Evolutionary conservation across 2,113 vertebrate genomes (phyloP), one percentile per base, ranked within the genome.

Genomic region (Isichthys henryi): DNA sequence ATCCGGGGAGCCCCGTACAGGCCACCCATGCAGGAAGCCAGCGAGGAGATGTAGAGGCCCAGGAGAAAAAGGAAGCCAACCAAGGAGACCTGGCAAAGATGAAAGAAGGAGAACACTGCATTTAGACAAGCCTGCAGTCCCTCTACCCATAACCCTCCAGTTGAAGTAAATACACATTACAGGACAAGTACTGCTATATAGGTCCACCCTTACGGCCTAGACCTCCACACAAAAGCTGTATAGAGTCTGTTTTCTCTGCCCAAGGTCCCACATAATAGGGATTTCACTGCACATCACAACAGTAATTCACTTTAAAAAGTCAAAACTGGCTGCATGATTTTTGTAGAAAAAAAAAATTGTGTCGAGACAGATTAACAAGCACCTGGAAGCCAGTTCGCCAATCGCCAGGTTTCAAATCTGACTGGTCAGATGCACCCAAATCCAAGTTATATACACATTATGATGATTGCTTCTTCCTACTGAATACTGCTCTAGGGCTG

Each of bases 1-100:
- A 99, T 99, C 94, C 98, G 96, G 93, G 98, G 98, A 62, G 98
- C 98, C 90, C 97, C 98, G 0, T 99, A 99, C 56, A 99, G 95
- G 88, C 98, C 97, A 27, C 98, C 98, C 98, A 99, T 99, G 92
- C 98, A 99, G 94, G 98, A 99, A 88, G 98, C 98, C 95, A 99
- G 94, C 53, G 98, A 99, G 0, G 98, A 99, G 95, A 99, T 96
- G 94, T 99, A 99, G 77, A 99, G 95, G 86, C 98, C 98, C 88
- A 99, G 93, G 88, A 99, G 96, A 95, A 99, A 99, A 89, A 99
- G 96, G 96, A 99, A 97, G 90, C 98, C 98, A 92, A 99, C 97
- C 93, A 99, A 96, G 92, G 98, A 99, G 90, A 99, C 98, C 98
- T 99, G 74, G 74, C 10, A 80, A 80, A 19, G 35, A 43, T 80